Evolutionary conservation across 2,888 invertebrate genomes (phyloP).

Genomic region (Conus canariensis): DNA sequence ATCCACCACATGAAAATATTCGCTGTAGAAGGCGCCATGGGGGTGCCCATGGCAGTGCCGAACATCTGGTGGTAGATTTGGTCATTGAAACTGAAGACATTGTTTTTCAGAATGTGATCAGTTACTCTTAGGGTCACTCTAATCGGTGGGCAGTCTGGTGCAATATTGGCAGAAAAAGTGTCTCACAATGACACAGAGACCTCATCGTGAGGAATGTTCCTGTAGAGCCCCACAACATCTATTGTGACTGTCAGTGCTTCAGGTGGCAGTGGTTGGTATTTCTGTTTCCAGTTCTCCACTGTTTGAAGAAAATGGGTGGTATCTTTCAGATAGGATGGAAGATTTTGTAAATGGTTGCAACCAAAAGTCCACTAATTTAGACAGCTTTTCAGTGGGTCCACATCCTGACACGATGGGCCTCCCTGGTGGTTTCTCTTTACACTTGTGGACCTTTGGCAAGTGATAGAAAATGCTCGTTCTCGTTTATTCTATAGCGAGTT

Average conservation of each 20-base stretch:
- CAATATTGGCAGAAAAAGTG: neutral
- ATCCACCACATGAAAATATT: neutral
- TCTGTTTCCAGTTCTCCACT: neutral
- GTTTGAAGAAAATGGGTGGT: slow-evolving; percentile 16
- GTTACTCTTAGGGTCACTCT: neutral
- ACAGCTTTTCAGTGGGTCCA: no score
- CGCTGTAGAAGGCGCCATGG: neutral
- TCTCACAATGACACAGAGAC: slow-evolving; percentile 10
- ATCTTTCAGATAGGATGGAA: slow-evolving; percentile 1
- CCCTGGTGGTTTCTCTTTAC: neutral
- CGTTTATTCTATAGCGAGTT: neutral
- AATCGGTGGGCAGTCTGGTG: slow-evolving; percentile 5
- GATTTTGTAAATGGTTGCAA: slow-evolving; percentile 14
- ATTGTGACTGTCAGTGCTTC: neutral
- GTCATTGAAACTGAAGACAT: slow-evolving; percentile 12
- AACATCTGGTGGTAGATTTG: slow-evolving; percentile 10
- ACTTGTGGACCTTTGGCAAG: slow-evolving; percentile 6
- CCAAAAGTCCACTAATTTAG: slow-evolving; percentile 5
- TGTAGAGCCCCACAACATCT: slow-evolving; percentile 8
- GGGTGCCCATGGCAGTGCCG: neutral
- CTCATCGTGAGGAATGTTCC: neutral
- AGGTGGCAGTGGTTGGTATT: slow-evolving; percentile 5
- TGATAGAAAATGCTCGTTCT: slow-evolving; percentile 15
- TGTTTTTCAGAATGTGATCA: neutral
- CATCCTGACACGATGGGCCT: slow-evolving; percentile 4